A percentile compares a stretch with the other conserved stretches of the same genome.
These are phyloP conservation scores for Hetaerina americana DNA, from an alignment of 1,140 invertebrate species.

Conservation along the genomic window DNA sequence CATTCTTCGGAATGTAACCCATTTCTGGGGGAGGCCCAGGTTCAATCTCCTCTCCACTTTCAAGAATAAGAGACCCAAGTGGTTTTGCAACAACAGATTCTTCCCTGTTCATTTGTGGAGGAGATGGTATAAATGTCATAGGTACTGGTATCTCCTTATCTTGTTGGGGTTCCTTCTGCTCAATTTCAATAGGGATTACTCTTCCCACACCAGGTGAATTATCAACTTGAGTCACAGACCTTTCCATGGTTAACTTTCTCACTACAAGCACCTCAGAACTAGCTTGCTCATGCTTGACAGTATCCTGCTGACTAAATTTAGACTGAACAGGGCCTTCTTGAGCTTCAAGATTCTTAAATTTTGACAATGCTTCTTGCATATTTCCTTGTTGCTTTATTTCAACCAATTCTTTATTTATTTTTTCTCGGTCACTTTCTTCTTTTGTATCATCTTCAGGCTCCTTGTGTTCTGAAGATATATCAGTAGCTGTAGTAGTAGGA, in stretches of 20 bases:
- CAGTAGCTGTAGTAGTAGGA: background rate
- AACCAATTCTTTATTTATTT: background rate
- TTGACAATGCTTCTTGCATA: background rate
- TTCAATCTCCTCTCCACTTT: conserved; percentile 15
- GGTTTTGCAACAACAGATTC: background rate
- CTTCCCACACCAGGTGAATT: background rate
- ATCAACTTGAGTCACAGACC: background rate
- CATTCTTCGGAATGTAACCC: conserved; percentile 42
- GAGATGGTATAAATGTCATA: background rate
- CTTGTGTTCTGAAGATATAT: background rate
- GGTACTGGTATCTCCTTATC: background rate
- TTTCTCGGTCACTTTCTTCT: background rate
- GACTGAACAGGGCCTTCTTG: background rate
- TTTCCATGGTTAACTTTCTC: background rate
- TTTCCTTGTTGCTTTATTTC: background rate
- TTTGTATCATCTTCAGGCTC: background rate
- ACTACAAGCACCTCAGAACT: background rate
- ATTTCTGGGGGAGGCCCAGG: conserved; percentile 62
- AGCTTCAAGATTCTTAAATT: background rate
- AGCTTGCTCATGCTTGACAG: background rate
- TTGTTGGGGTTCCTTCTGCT: background rate
- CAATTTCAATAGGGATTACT: background rate
- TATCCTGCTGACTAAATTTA: background rate
- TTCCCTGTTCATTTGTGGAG: background rate
- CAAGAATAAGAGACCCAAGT: background rate